Percentiles rank a stretch among this genome's conserved stretches.
These are phyloP conservation scores for Lepeophtheirus salmonis DNA, from an alignment of 1,140 invertebrate species.

Conservation along the genomic window DNA sequence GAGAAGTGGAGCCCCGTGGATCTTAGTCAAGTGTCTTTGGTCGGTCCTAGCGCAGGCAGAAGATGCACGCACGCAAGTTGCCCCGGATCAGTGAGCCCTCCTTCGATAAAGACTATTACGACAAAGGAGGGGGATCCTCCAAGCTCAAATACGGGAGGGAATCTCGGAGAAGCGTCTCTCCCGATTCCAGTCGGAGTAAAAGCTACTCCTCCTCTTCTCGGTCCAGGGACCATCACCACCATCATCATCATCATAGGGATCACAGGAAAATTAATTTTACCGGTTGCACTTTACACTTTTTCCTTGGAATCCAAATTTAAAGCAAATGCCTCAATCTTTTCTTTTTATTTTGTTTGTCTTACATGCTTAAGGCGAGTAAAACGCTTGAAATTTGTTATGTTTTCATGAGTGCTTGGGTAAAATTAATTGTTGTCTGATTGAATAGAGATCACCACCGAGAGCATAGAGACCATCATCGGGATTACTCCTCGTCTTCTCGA, in stretches of 20 bases:
- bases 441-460: background rate
- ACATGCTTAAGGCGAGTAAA: no score
- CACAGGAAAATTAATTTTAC: background rate
- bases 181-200: background rate
- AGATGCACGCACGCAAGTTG: conserved; percentile 10
- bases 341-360: no score
- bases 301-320: background rate
- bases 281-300: no score
- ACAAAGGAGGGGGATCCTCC: conserved; percentile 1
- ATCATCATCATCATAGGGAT: background rate
- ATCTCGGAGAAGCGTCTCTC: background rate
- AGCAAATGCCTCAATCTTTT: background rate
- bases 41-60: no score
- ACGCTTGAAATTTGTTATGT: background rate
- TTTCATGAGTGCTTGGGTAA: background rate
- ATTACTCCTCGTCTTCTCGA: background rate
- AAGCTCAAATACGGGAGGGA: background rate
- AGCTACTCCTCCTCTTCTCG: background rate
- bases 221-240: conserved; percentile 4
- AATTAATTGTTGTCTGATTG: no score
- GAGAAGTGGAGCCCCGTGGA: background rate
- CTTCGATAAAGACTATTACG: conserved; percentile 9
- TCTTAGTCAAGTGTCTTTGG: background rate
- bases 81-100: conserved; percentile 11
- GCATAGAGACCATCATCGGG: background rate